These are phyloP conservation scores for Zoanthus solanderi DNA, from an alignment of 92 coral and sea anemone species.

Conservation along the genomic window DNA sequence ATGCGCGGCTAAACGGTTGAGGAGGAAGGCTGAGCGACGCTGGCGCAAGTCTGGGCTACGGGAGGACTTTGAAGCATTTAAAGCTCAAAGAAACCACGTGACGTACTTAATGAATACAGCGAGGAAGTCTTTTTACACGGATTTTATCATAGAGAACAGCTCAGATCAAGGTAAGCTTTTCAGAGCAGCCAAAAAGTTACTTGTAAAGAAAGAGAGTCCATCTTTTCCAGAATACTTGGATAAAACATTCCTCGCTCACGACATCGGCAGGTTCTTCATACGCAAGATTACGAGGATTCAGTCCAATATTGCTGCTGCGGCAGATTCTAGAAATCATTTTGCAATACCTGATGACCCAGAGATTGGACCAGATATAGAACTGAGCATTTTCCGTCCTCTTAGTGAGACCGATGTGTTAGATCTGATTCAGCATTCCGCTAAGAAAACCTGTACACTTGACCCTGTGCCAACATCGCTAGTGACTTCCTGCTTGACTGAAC, in stretches of 20 bases:
- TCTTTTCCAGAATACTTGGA: constrained; percentile 54
- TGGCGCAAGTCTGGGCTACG: constrained; percentile 45
- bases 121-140: constrained; percentile 42
- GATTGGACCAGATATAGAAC: too few species aligned
- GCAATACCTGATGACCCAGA: too few species aligned
- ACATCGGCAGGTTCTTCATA: not conserved
- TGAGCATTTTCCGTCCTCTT: too few species aligned
- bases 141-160: constrained; percentile 1
- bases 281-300: not conserved
- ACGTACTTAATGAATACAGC: constrained; percentile 50
- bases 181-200: constrained; percentile 54
- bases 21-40: constrained; percentile 33
- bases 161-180: constrained; percentile 56
- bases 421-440: not conserved
- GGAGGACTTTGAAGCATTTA: constrained; percentile 41
- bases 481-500: not conserved
- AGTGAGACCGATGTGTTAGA: not conserved
- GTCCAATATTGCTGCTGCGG: not conserved
- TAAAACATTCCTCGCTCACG: constrained; percentile 10
- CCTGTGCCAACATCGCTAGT: not conserved
- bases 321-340: too few species aligned
- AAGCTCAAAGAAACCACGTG: constrained; percentile 47
- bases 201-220: not conserved
- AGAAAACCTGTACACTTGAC: not conserved
- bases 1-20: constrained; percentile 37